phyloP scores from a whole-genome alignment of 2,888 invertebrate species.

The Rhopalosiphum nymphaeae region DNA sequence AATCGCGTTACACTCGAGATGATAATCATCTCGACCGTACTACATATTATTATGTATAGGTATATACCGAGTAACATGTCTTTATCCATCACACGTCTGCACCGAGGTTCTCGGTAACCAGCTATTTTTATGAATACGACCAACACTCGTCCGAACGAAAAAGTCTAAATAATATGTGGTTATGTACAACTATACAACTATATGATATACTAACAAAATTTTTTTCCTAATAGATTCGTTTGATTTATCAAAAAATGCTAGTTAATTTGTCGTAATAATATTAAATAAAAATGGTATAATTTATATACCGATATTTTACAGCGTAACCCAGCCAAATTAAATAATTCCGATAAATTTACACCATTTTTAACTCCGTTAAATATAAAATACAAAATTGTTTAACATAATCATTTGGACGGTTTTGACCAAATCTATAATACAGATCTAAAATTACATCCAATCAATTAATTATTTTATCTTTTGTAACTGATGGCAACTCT shows the following conservation, averaged over 20 bases:
- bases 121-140: not conserved
- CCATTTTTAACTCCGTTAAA: no score
- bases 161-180: not conserved
- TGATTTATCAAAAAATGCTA: not conserved
- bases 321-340: no score
- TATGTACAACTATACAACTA: not conserved
- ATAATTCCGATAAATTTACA: no score
- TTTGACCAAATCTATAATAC: no score
- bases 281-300: no score
- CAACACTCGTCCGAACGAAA: not conserved
- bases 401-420: no score
- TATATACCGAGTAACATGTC: not conserved
- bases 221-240: not conserved
- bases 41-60: not conserved
- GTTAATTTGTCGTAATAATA: not conserved
- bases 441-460: no score
- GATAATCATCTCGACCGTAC: not conserved
- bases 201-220: not conserved
- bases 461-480: no score
- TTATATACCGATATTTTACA: no score
- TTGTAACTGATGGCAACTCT: no score
- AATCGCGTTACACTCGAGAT: not conserved
- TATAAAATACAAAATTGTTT: no score
- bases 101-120: not conserved
- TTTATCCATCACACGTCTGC: not conserved